Percentiles rank a stretch among this genome's conserved stretches.
phyloP scores from a whole-genome alignment of 2,113 vertebrate species.

The Callopanchax toddi region DNA sequence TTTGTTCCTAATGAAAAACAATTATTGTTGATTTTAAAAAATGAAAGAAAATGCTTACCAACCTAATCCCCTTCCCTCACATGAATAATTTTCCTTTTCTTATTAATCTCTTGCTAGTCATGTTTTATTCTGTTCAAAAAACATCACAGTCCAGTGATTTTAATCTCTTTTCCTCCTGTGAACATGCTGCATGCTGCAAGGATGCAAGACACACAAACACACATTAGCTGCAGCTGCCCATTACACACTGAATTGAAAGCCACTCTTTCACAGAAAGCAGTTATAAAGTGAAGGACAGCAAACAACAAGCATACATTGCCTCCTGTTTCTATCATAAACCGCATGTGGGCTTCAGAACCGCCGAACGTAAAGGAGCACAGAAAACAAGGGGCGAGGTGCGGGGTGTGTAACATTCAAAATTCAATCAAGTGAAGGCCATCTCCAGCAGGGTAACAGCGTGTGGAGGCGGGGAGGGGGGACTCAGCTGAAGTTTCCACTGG shows the following conservation, averaged over 20 bases:
- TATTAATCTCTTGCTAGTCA: not conserved
- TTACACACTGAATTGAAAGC: conserved; percentile 32
- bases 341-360: conserved; percentile 57
- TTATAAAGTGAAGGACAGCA: conserved; percentile 58
- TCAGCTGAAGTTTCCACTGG: conserved; percentile 77
- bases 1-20: not conserved
- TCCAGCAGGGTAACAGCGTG: conserved; percentile 66
- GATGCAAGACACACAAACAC: conserved; percentile 18
- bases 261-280: conserved; percentile 38
- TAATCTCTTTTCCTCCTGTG: conserved; percentile 6
- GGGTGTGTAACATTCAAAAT: conserved; percentile 72
- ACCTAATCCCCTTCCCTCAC: not conserved
- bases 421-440: conserved; percentile 78
- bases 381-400: conserved; percentile 17
- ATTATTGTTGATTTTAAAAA: not conserved
- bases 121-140: conserved; percentile 31
- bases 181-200: conserved; percentile 21
- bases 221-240: not conserved
- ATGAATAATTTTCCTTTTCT: conserved; percentile 1
- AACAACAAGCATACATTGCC: conserved; percentile 56
- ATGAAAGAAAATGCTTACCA: not conserved
- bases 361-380: conserved; percentile 52
- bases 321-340: conserved; percentile 60
- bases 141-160: conserved; percentile 14
- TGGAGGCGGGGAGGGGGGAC: conserved; percentile 48